phyloP scores from a whole-genome alignment of 2,797 vertebrate genomes.

The Sebastes flavidus region DNA sequence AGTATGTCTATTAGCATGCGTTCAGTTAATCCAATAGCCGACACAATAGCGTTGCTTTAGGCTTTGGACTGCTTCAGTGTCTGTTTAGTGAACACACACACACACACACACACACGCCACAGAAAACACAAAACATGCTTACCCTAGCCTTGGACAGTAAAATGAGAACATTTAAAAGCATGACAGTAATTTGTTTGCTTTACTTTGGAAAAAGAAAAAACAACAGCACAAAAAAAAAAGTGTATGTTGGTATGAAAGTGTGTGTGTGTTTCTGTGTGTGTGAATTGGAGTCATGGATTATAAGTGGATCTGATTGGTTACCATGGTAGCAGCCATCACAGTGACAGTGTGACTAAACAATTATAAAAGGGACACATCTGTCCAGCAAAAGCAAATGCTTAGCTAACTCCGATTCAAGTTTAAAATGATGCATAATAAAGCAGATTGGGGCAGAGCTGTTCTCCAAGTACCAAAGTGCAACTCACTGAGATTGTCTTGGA shows the following conservation, averaged over 20 bases:
- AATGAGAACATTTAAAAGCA: constrained; percentile 26
- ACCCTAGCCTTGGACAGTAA: neutral
- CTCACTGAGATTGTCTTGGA: neutral
- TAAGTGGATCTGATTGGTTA: constrained; percentile 68
- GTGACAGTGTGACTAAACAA: constrained; percentile 64
- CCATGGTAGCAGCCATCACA: constrained; percentile 58
- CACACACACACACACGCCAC: constrained; percentile 7
- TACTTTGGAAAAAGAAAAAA: constrained; percentile 4
- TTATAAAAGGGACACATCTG: constrained; percentile 63
- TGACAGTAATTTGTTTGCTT: constrained; percentile 32
- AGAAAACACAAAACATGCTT: neutral
- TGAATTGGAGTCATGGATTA: constrained; percentile 51
- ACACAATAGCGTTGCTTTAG: constrained; percentile 55
- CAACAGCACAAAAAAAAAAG: no score
- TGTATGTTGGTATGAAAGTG: constrained; percentile 7
- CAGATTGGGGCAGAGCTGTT: neutral
- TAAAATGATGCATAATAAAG: constrained; percentile 4
- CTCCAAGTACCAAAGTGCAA: neutral
- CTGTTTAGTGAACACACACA: constrained; percentile 38
- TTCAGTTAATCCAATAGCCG: constrained; percentile 59
- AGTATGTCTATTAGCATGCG: constrained; percentile 59
- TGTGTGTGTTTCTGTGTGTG: constrained; percentile 15
- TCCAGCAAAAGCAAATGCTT: constrained; percentile 37
- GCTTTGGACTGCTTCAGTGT: constrained; percentile 44
- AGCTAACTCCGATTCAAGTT: constrained; percentile 12